A percentile compares a stretch with the other conserved stretches of the same genome.
phyloP scores from a whole-genome alignment of 2,797 vertebrate species.

The Lemur catta region DNA sequence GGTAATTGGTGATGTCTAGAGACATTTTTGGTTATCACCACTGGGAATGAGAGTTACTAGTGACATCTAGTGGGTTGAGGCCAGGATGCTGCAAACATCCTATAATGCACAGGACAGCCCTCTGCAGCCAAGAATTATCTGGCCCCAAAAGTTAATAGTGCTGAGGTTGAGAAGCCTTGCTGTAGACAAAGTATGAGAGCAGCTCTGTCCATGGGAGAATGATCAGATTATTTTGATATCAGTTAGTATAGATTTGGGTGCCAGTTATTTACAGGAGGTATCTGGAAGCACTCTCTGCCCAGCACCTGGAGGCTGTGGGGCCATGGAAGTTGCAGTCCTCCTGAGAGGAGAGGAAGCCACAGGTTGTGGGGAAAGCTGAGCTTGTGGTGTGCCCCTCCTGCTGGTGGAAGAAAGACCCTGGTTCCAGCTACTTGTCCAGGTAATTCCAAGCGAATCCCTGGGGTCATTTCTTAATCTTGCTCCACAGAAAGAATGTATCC shows the following conservation, averaged over 20 bases:
- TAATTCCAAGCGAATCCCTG: not conserved
- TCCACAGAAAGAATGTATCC: not conserved
- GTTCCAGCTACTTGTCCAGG: not conserved
- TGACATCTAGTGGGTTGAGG: not conserved
- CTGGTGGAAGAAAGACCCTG: not conserved
- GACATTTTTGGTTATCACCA: not conserved
- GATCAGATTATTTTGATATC: not conserved
- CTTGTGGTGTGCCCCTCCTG: rapidly evolving
- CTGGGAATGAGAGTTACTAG: not conserved
- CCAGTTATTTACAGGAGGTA: not conserved
- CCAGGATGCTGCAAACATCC: not conserved
- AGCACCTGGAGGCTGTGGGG: not conserved
- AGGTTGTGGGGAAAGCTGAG: not conserved
- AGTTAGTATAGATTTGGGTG: not conserved
- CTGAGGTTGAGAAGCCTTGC: not conserved
- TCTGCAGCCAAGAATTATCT: not conserved
- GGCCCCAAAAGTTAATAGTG: not conserved
- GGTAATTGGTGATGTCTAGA: not conserved
- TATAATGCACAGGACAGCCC: not conserved
- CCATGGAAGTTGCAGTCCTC: not conserved
- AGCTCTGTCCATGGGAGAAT: not conserved
- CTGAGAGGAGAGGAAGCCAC: not conserved
- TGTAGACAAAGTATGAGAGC: not conserved
- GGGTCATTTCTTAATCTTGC: not conserved
- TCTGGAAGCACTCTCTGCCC: not conserved